Base-by-base conservation (phyloP, 2,113 vertebrate genomes). In the Hippolais icterina region DNA sequence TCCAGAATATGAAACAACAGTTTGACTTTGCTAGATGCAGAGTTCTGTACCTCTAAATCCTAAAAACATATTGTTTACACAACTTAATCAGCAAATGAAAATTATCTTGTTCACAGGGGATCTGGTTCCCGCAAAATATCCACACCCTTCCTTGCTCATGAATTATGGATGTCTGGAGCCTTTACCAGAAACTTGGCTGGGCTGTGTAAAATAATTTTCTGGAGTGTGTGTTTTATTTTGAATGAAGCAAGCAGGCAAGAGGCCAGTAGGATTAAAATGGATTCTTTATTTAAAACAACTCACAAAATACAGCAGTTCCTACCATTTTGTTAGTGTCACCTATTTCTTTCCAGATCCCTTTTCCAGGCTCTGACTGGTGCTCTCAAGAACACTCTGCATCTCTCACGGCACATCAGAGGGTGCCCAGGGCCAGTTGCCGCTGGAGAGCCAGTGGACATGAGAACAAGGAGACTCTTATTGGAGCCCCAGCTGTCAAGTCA, bases 131-230 rank as follows among this genome's bases (percentile, higher is more conserved):
- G 95, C 94, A 96, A 92, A 93, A 92, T 75, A 89, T 95, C 96
- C 93, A 93, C 94, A 96, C 96, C 88, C 94, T 92, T 86, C 88
- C 69, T 93, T 88, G 65, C 61, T 94, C 88, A 94, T 96, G 93
- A 97, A 95, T 97, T 97, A 97, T 94, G 92, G 94, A 94, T 96
- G 90, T 94, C 85, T 96, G 85, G 72, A 91, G 74, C 66, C 88
- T 93, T 87, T 5, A 87, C 90, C 90, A 96, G 88, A 97, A 96
- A 94, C 88, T 96, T 97, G 96, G 96, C 96, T 93, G 69, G 72
- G 49, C 72, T 97, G 44, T 56, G 61, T 72, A 87, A 95, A 92
- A 90, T 75, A 14, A 50, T 96, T 95, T 96, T 96, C 88, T 94
- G 77, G 65, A 95, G 93, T 82, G 72, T 25, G 56, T 93, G 87